Evolutionary conservation across 1,140 invertebrate species (phyloP), one percentile per base, ranked within the genome.

Genomic region (Elymnias hypermnestra): DNA sequence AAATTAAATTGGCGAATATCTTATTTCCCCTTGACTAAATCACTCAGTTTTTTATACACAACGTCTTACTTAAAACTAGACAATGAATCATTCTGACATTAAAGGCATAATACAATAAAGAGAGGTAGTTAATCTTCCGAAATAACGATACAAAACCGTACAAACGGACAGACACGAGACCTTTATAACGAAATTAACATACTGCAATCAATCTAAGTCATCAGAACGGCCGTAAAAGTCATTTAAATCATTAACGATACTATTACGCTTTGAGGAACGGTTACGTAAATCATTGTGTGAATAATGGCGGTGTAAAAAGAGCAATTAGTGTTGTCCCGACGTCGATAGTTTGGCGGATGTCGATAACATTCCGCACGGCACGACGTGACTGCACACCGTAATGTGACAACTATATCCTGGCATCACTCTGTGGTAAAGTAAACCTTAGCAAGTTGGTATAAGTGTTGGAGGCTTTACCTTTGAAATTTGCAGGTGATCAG

Each of bases 291-390:
- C 74, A 75, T 73, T 72, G 67, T 63, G 57, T 65, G 67, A 79
- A 67, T 70, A 64, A 73, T 63, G 60, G 57, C 36, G 38, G 18
- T 46, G 64, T 59, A 77, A 82, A 82, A 79, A 79, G 69, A 70
- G 63, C 73, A 72, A 77, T 78, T 83, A 83, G 73, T 72, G 78
- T 66, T 76, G 75, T 60, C 63, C 65, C 50, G 54, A 54, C 59
- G 70, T 83, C 73, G 72, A 83, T 78, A 74, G 72, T 79, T 72
- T 71, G 68, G 63, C 69, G 71, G 65, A 78, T 74, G 77, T 77
- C 72, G 73, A 78, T 78, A 77, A 63, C 72, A 79, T 81, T 75
- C 76, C 71, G 62, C 57, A 46, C 63, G 63, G 59, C 54, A 42
- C 73, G 67, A 79, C 78, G 76, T 83, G 74, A 76, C 76, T 73